Evolutionary conservation across 2,113 vertebrate species (phyloP).

Genomic region (Pterocles orientalis): DNA sequence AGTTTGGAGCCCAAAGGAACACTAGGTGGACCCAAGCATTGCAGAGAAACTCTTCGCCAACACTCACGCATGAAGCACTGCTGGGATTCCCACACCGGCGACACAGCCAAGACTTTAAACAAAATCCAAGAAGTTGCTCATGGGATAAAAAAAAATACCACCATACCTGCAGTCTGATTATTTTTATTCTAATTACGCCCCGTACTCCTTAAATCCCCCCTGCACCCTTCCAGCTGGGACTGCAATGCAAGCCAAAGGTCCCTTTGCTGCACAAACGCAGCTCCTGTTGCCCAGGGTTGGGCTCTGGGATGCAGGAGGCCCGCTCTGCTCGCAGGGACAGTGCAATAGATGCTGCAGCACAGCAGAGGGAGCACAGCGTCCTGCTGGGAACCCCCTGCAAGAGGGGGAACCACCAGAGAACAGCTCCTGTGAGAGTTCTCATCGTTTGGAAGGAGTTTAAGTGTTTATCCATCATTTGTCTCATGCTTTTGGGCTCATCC

Average conservation of each 20-base stretch:
- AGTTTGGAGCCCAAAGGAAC: background rate
- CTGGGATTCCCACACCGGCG: background rate
- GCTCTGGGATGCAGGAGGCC: background rate
- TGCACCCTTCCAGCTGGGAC: background rate
- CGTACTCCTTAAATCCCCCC: background rate
- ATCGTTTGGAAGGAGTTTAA: accelerated
- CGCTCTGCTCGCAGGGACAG: background rate
- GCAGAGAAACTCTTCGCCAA: background rate
- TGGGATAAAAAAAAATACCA: background rate
- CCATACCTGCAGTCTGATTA: background rate
- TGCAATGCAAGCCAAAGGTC: accelerated
- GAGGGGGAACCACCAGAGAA: background rate
- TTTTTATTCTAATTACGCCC: background rate
- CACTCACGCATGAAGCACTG: background rate
- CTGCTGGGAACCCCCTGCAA: background rate
- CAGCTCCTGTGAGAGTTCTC: background rate
- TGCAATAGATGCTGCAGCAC: background rate
- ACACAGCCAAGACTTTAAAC: background rate
- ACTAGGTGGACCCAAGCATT: slow-evolving; percentile 38
- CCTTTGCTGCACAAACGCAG: background rate
- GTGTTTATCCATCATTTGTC: background rate
- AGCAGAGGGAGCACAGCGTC: slow-evolving; percentile 50
- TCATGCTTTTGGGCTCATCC: accelerated
- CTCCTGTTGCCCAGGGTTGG: background rate
- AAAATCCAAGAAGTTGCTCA: background rate